Percentiles rank a stretch among this genome's conserved stretches.
Evolutionary conservation across 2,888 invertebrate genomes (phyloP).

Genomic region (Ceriagrion tenellum): DNA sequence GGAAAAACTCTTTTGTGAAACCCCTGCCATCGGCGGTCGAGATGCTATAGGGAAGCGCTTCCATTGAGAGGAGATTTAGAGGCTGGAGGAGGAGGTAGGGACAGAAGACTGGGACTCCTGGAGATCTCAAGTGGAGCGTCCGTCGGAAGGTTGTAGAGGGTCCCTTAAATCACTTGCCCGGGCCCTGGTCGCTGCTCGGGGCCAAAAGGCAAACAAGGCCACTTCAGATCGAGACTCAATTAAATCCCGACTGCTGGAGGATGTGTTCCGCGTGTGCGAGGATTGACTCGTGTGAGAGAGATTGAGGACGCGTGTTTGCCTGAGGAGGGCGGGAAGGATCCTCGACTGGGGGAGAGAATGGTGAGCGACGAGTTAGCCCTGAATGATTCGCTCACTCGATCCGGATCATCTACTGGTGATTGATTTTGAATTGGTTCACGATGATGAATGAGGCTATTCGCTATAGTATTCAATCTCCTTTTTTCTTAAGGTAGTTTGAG

Average conservation of each 20-base stretch:
- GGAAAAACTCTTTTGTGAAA: background rate
- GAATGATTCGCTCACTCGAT: too few relatives aligned
- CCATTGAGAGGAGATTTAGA: background rate
- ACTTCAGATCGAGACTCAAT: conserved; percentile 10
- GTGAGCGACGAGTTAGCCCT: too few relatives aligned
- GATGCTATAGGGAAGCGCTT: background rate
- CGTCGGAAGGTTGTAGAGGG: background rate
- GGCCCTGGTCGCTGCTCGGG: background rate
- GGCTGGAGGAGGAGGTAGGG: background rate
- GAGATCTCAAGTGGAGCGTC: conserved; percentile 23
- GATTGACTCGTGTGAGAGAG: background rate
- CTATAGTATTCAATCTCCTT: too few relatives aligned
- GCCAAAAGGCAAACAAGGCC: conserved; percentile 30
- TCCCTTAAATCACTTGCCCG: conserved; percentile 2
- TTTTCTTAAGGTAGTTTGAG: too few relatives aligned
- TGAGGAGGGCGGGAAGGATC: background rate
- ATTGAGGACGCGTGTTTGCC: background rate
- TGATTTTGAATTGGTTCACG: too few relatives aligned
- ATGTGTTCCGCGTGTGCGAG: background rate
- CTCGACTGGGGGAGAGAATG: background rate
- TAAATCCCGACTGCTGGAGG: background rate
- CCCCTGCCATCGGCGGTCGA: background rate
- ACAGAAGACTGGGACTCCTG: background rate
- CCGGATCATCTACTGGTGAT: too few relatives aligned
- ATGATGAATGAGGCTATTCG: too few relatives aligned